Conservation (phyloP, 2,113 vertebrate species). For the Gallinago jamesoni region DNA sequence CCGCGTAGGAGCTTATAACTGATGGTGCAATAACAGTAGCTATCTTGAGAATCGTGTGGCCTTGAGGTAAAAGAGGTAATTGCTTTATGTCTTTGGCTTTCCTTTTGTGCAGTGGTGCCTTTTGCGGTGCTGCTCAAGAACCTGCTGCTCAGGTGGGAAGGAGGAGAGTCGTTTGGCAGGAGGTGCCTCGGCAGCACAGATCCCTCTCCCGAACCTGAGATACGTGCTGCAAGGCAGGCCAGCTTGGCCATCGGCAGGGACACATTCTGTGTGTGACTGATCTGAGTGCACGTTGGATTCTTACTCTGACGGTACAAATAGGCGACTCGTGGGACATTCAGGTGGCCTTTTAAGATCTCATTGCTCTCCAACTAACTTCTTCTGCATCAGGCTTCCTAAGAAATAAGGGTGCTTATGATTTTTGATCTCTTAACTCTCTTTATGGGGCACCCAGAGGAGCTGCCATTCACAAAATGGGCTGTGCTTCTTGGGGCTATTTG, state of each 20-base stretch:
- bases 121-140: background rate
- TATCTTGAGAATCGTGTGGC: background rate
- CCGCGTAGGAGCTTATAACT: background rate
- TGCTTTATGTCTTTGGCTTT: background rate
- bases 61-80: background rate
- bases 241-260: background rate
- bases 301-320: background rate
- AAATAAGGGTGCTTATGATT: background rate
- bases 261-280: background rate
- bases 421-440: background rate
- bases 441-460: background rate
- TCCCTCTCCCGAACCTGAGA: background rate
- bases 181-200: background rate
- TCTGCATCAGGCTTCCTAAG: background rate
- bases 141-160: background rate
- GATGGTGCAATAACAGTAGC: background rate
- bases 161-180: background rate
- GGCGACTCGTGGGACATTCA: background rate
- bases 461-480: background rate
- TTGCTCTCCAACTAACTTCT: background rate
- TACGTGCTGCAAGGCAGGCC: background rate
- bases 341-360: background rate
- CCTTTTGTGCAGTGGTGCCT: background rate
- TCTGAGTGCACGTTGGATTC: background rate
- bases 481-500: background rate